These are phyloP conservation scores for Ailuropoda melanoleuca DNA, from an alignment of 2,113 vertebrate genomes.

Conservation along the genomic window DNA sequence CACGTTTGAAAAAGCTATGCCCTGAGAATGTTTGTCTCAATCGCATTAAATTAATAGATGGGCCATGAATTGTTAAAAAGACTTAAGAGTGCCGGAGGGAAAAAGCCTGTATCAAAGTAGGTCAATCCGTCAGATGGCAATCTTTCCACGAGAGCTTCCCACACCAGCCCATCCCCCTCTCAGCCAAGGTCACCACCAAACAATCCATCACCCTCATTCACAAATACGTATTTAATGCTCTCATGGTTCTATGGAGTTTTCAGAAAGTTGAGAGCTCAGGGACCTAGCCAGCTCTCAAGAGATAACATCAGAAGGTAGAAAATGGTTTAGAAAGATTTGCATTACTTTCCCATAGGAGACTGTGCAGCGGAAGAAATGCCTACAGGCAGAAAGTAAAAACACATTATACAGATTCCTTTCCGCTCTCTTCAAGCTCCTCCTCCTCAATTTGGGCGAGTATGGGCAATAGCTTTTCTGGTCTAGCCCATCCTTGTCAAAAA, in stretches of 20 bases:
- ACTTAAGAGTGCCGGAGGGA: not conserved
- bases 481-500: not conserved
- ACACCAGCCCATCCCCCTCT: not conserved
- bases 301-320: not conserved
- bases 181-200: not conserved
- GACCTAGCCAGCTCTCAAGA: not conserved
- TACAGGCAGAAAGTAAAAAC: not conserved
- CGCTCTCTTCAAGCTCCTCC: not conserved
- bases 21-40: conserved; percentile 1
- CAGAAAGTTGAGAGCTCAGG: not conserved
- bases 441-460: not conserved
- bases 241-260: not conserved
- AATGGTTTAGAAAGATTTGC: not conserved
- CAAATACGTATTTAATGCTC: not conserved
- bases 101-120: not conserved
- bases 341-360: not conserved
- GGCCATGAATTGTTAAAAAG: conserved; percentile 43
- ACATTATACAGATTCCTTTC: not conserved
- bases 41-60: not conserved
- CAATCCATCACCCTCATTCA: not conserved
- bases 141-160: not conserved
- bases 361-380: not conserved
- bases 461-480: not conserved
- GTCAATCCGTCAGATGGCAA: not conserved
- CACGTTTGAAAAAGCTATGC: not conserved